These are phyloP conservation scores for Ptychoptera albimana DNA, from an alignment of 2,888 invertebrate species.

Conservation along the genomic window DNA sequence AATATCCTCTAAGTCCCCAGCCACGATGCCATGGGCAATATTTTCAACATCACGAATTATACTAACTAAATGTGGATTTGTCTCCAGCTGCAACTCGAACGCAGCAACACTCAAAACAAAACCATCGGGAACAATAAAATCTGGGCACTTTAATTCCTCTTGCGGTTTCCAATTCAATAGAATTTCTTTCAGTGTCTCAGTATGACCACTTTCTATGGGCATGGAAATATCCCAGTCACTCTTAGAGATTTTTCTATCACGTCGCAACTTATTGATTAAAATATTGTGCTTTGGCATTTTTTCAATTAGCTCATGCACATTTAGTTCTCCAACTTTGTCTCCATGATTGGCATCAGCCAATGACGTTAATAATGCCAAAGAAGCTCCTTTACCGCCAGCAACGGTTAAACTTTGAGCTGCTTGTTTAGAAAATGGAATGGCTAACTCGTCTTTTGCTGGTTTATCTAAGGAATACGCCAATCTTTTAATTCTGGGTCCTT, in stretches of 20 bases:
- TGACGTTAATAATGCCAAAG: conserved; percentile 44
- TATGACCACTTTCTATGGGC: neutral
- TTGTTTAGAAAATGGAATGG: conserved; percentile 31
- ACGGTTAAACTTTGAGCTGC: conserved; percentile 37
- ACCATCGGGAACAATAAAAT: conserved; percentile 42
- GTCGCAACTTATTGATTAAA: neutral
- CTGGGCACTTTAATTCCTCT: neutral
- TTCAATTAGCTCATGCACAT: conserved; percentile 3
- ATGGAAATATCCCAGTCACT: neutral
- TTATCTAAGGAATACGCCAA: conserved; percentile 22
- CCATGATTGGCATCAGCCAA: conserved; percentile 1
- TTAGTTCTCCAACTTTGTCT: neutral
- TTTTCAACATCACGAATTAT: conserved; percentile 36
- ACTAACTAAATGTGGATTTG: conserved; percentile 29
- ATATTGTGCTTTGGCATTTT: neutral
- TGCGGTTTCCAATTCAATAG: neutral
- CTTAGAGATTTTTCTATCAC: neutral
- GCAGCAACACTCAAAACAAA: conserved; percentile 52
- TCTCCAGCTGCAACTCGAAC: conserved; percentile 39
- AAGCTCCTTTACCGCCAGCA: conserved; percentile 68
- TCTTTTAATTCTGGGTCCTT: conserved; percentile 6
- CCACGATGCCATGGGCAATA: conserved; percentile 25
- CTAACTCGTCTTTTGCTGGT: conserved; percentile 18
- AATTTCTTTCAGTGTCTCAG: neutral
- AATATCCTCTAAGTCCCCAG: conserved; percentile 4